Evolutionary conservation across 2,113 vertebrate species (phyloP).

Genomic region (Myiozetetes cayanensis): DNA sequence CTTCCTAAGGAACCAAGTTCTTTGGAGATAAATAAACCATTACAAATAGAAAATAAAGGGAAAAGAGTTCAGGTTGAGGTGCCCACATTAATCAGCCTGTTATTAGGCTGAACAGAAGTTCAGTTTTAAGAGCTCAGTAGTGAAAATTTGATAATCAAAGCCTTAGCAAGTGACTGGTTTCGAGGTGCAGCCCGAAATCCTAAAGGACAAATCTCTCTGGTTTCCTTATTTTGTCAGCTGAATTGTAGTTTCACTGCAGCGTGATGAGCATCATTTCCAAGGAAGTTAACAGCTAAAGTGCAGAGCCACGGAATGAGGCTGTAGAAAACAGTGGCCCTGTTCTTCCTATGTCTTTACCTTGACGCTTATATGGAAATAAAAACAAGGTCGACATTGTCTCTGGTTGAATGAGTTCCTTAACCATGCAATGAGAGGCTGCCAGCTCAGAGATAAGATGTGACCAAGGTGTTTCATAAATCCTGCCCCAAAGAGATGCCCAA

Average conservation of each 20-base stretch:
- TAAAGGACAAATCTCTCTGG: background rate
- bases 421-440: background rate
- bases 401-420: background rate
- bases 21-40: background rate
- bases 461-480: background rate
- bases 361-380: background rate
- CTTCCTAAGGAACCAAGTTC: background rate
- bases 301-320: background rate
- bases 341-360: background rate
- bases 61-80: accelerated
- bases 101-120: background rate
- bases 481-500: background rate
- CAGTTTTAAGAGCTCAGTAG: background rate
- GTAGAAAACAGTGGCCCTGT: background rate
- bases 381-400: background rate
- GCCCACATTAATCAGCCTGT: background rate
- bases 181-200: background rate
- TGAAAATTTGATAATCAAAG: accelerated
- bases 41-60: background rate
- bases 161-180: background rate
- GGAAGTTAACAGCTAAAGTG: background rate
- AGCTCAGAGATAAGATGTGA: background rate
- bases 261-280: background rate
- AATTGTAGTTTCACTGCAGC: background rate
- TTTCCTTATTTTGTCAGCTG: background rate